Percentiles rank a stretch among this genome's conserved stretches.
Conservation (phyloP, 35 echinoderm and acorn worm species). For the Lytechinus variegatus region DNA sequence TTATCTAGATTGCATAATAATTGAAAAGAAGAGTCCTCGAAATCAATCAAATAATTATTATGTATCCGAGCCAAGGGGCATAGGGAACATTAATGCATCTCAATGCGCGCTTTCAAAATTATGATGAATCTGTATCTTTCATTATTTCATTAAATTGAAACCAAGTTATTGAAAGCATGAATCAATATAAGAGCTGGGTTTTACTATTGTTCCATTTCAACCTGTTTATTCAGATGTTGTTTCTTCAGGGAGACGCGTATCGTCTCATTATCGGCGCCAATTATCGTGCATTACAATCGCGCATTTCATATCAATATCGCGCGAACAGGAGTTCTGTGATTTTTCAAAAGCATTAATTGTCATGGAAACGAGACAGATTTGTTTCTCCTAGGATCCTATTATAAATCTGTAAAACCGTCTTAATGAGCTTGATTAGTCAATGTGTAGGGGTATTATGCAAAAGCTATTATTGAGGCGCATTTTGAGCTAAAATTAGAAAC, state of each 20-base stretch:
- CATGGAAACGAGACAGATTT: neutral
- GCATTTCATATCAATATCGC: neutral
- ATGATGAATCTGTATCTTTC: neutral
- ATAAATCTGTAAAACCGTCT: neutral
- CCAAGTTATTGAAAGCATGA: neutral
- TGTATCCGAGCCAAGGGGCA: too few relatives aligned
- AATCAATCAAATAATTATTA: too few relatives aligned
- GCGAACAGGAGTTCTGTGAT: neutral
- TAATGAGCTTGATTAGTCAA: neutral
- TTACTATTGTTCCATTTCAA: neutral
- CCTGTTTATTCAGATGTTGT: neutral
- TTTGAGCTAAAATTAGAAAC: neutral
- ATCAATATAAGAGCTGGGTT: neutral
- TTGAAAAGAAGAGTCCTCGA: too few relatives aligned
- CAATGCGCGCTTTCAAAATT: neutral
- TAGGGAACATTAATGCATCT: neutral
- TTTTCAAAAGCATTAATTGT: neutral
- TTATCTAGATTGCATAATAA: too few relatives aligned
- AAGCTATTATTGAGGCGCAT: neutral
- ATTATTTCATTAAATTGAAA: neutral
- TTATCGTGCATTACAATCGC: neutral
- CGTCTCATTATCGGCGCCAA: neutral
- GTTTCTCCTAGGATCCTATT: neutral
- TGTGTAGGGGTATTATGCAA: neutral
- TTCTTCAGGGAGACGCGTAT: neutral